Evolutionary conservation across 2,888 invertebrate species (phyloP).

Genomic region (Rhagonycha lutea): DNA sequence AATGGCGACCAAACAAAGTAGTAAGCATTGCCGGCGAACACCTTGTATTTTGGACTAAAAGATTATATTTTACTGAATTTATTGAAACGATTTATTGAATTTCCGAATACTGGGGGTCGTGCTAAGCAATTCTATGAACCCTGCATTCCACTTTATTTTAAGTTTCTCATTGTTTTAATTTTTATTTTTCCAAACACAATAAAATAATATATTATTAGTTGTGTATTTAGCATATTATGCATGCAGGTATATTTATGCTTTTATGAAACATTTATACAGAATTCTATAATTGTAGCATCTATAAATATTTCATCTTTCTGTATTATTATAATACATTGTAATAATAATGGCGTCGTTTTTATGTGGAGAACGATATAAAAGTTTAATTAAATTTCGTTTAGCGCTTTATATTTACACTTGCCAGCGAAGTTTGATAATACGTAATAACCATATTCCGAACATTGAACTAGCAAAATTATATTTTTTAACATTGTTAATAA

Average conservation of each 20-base stretch:
- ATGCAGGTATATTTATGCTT: not conserved
- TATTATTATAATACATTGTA: slow-evolving; percentile 49
- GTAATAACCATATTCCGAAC: not conserved
- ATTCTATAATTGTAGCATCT: not conserved
- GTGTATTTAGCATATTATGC: not conserved
- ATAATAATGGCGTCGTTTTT: slow-evolving; percentile 50
- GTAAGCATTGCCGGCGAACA: no score
- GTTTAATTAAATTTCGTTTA: slow-evolving; percentile 55
- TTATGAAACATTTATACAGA: not conserved
- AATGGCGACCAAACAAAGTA: no score
- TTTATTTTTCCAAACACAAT: no score
- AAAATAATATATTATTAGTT: not conserved
- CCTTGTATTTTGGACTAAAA: no score
- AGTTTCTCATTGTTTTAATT: no score
- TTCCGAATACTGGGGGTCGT: not conserved
- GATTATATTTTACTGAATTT: no score
- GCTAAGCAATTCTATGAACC: no score
- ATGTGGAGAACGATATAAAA: slow-evolving; percentile 53
- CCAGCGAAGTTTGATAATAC: slow-evolving; percentile 38
- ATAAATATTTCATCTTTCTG: slow-evolving; percentile 38
- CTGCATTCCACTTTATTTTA: no score
- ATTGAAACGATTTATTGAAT: no score
- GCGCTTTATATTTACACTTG: slow-evolving; percentile 51
- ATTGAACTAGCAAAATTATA: not conserved
- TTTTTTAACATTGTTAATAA: not conserved